Conservation (phyloP, 2,888 invertebrate genomes). For the Eupithecia inturbata region DNA sequence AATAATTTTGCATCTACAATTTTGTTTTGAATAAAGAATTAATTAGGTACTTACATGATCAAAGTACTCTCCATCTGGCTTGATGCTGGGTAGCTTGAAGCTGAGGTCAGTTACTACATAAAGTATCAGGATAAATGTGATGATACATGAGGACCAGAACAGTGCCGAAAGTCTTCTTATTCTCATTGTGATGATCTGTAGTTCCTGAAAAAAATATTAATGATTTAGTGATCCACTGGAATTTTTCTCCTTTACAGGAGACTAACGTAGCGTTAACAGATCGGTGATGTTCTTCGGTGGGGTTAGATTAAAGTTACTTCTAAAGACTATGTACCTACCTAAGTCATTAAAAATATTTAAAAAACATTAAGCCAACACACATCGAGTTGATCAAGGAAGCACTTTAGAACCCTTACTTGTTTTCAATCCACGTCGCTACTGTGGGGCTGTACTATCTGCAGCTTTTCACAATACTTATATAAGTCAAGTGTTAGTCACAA, state of each 20-base stretch:
- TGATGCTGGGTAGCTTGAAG: constrained; percentile 83
- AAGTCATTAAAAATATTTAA: background rate
- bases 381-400: background rate
- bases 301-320: background rate
- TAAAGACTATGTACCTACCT: background rate
- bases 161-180: constrained; percentile 83
- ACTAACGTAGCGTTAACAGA: background rate
- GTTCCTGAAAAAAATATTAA: constrained; percentile 7
- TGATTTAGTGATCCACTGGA: background rate
- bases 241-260: background rate
- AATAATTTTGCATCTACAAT: background rate
- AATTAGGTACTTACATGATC: constrained; percentile 82
- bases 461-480: background rate
- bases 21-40: background rate
- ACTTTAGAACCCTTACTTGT: background rate
- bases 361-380: background rate
- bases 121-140: constrained; percentile 85
- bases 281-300: background rate
- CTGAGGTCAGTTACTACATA: constrained; percentile 87
- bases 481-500: background rate
- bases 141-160: constrained; percentile 85
- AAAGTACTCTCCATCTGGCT: constrained; percentile 81
- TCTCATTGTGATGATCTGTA: constrained; percentile 72
- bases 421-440: background rate
- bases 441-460: background rate